phyloP scores from a whole-genome alignment of 2,888 invertebrate genomes.

The Pemphredon lugubris region DNA sequence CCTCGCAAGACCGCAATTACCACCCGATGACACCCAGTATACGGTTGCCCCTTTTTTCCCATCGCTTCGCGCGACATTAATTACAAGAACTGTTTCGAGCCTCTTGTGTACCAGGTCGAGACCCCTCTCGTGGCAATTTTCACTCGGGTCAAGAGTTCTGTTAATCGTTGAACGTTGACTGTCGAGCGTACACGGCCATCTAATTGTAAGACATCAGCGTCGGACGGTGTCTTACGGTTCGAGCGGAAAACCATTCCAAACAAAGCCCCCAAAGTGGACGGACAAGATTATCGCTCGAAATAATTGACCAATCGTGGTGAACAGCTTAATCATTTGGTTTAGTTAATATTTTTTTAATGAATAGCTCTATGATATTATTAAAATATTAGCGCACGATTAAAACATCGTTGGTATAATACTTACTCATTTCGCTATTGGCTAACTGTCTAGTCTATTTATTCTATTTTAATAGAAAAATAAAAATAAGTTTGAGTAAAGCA shows the following conservation, averaged over 20 bases:
- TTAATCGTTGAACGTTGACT: slow-evolving; percentile 10
- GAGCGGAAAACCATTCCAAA: neutral
- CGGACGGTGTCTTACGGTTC: neutral
- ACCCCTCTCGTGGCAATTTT: slow-evolving; percentile 16
- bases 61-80: slow-evolving; percentile 40
- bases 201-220: slow-evolving; percentile 7
- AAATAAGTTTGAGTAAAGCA: too few species aligned
- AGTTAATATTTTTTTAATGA: too few species aligned
- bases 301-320: too few species aligned
- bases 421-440: too few species aligned
- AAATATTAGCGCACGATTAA: too few species aligned
- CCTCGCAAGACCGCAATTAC: slow-evolving; percentile 55
- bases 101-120: slow-evolving; percentile 1
- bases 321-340: too few species aligned
- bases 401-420: too few species aligned
- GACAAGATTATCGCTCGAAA: too few species aligned
- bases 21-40: slow-evolving; percentile 45
- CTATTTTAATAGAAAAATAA: too few species aligned
- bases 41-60: slow-evolving; percentile 25
- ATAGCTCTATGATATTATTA: too few species aligned
- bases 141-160: slow-evolving; percentile 1
- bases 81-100: slow-evolving; percentile 52
- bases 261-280: too few species aligned
- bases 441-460: too few species aligned
- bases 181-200: neutral